A percentile compares a stretch with the other conserved stretches of the same genome.
These are phyloP conservation scores for Horisme vitalbata DNA, from an alignment of 2,888 invertebrate genomes.

Conservation along the genomic window DNA sequence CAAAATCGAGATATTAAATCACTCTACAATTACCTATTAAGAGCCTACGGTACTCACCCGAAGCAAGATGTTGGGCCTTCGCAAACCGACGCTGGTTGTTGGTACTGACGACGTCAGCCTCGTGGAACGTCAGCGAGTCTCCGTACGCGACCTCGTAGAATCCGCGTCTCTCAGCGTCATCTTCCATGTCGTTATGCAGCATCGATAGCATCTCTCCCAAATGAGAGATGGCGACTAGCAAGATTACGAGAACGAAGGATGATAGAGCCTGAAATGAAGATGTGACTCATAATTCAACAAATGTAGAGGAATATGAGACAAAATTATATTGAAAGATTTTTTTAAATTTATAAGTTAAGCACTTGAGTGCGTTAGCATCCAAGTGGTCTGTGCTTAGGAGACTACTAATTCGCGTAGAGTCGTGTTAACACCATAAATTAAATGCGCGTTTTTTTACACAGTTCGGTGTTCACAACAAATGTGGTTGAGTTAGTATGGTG, in stretches of 20 bases:
- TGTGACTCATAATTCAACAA: no score
- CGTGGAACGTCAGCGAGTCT: conserved; percentile 60
- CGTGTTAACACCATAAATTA: no score
- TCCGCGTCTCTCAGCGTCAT: conserved; percentile 72
- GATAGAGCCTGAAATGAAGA: conserved; percentile 66
- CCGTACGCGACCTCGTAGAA: conserved; percentile 64
- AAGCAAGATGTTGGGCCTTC: conserved; percentile 74
- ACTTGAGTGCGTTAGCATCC: no score
- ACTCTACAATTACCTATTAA: not conserved
- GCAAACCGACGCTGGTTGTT: conserved; percentile 78
- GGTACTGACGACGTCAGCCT: conserved; percentile 68
- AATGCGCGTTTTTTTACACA: no score
- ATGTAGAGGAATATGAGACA: no score
- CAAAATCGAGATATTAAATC: no score
- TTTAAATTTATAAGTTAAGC: no score
- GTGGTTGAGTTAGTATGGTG: no score
- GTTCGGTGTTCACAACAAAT: no score
- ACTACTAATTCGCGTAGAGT: no score
- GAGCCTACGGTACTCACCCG: conserved; percentile 50
- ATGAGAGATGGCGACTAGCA: conserved; percentile 76
- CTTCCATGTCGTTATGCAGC: conserved; percentile 78
- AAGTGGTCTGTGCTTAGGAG: no score
- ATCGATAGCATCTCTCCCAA: conserved; percentile 74
- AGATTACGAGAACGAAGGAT: conserved; percentile 72
- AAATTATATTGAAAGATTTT: no score